Conservation (phyloP, 2,113 vertebrate species). For the Oxygymnocypris stewartii region DNA sequence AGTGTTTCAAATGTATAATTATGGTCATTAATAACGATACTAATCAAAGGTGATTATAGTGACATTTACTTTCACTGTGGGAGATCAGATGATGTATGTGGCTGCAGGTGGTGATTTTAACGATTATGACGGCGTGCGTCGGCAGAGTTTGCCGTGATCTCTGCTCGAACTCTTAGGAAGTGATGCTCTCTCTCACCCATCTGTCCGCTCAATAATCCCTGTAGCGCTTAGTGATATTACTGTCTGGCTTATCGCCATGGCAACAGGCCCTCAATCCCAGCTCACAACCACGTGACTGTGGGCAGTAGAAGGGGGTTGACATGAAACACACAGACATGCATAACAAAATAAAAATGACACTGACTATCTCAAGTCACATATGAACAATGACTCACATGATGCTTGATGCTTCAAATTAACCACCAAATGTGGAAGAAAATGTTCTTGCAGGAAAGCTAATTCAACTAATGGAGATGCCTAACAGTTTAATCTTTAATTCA, state of each 20-base stretch:
- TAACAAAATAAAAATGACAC: neutral
- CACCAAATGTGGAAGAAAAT: neutral
- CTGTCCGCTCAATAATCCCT: slow-evolving; percentile 80
- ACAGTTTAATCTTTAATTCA: neutral
- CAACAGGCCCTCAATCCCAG: slow-evolving; percentile 78
- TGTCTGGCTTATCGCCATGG: slow-evolving; percentile 77
- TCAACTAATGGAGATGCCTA: neutral
- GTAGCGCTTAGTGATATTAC: slow-evolving; percentile 79
- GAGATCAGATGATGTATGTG: slow-evolving; percentile 14
- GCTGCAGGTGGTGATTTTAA: slow-evolving; percentile 49
- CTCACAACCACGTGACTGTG: slow-evolving; percentile 71
- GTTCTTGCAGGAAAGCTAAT: neutral
- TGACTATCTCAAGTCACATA: neutral
- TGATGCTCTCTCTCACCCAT: slow-evolving; percentile 72
- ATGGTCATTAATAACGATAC: neutral
- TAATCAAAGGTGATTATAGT: slow-evolving; percentile 32
- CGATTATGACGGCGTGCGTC: slow-evolving; percentile 52
- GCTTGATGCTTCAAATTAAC: neutral
- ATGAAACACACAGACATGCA: slow-evolving; percentile 26
- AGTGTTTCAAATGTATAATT: neutral
- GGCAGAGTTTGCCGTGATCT: slow-evolving; percentile 33
- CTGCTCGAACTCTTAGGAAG: slow-evolving; percentile 70
- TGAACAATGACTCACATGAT: neutral
- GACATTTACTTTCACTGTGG: slow-evolving; percentile 29
- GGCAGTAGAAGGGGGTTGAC: slow-evolving; percentile 55